Percentiles rank a stretch among this genome's conserved stretches.
These are phyloP conservation scores for Lonchura striata DNA, from an alignment of 2,113 vertebrate genomes.

Conservation along the genomic window DNA sequence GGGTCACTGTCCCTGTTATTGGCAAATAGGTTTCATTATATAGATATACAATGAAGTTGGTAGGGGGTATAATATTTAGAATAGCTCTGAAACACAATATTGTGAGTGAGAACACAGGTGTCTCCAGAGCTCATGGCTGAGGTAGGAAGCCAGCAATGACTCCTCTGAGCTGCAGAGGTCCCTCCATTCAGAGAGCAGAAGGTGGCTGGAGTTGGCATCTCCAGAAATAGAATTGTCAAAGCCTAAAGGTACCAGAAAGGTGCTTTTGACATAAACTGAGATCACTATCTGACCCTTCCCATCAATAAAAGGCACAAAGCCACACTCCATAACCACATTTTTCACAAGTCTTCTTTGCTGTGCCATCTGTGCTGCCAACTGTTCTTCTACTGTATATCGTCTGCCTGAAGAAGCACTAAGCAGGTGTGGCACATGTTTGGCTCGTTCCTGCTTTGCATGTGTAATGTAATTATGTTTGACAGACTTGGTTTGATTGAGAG, in stretches of 20 bases:
- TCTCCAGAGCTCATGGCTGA: background rate
- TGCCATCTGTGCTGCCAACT: constrained; percentile 78
- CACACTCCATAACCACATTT: constrained; percentile 23
- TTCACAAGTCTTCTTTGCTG: constrained; percentile 50
- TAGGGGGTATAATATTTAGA: background rate
- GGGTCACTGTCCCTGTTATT: background rate
- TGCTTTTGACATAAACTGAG: constrained; percentile 3
- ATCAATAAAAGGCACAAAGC: constrained; percentile 24
- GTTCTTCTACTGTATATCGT: constrained; percentile 55
- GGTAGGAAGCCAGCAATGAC: background rate
- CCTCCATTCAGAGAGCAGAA: background rate
- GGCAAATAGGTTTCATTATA: background rate
- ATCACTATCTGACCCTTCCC: background rate
- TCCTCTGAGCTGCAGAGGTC: background rate
- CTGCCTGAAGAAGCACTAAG: constrained; percentile 68
- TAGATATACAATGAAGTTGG: accelerated
- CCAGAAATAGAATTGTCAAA: constrained; percentile 21
- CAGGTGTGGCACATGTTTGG: constrained; percentile 72
- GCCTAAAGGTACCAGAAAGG: constrained; percentile 2
- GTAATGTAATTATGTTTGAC: constrained; percentile 78
- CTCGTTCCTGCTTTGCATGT: constrained; percentile 72
- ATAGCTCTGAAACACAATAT: background rate
- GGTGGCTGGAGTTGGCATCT: background rate
- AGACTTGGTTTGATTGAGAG: constrained; percentile 67
- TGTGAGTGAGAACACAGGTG: background rate